These are phyloP conservation scores for Scopus umbretta DNA, from an alignment of 2,113 vertebrate genomes.

Conservation along the genomic window DNA sequence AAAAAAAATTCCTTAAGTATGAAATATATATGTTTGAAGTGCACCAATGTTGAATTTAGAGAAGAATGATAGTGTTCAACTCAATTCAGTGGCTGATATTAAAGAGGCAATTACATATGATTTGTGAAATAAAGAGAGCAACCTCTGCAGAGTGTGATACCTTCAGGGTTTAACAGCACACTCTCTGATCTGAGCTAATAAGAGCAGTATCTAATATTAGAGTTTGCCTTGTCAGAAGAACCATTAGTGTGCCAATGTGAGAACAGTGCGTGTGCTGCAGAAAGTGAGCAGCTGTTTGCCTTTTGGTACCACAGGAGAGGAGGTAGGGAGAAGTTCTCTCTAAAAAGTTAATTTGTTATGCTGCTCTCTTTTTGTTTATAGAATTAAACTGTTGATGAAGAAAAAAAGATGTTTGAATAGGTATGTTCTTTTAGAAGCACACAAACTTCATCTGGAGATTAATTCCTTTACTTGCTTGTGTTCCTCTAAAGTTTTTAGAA, in stretches of 20 bases:
- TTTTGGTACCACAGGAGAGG: background rate
- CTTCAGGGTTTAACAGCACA: slow-evolving; percentile 7
- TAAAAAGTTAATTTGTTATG: background rate
- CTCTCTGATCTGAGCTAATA: slow-evolving; percentile 35
- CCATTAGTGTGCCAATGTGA: background rate
- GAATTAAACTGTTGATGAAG: background rate
- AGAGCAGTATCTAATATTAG: background rate
- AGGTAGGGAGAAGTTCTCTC: background rate
- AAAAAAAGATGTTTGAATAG: background rate
- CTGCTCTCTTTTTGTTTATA: background rate
- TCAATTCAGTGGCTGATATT: background rate
- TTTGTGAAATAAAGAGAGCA: slow-evolving; percentile 40
- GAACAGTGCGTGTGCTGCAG: background rate
- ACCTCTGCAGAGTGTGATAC: background rate
- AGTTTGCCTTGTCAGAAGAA: background rate
- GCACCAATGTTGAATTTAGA: background rate
- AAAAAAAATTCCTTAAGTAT: background rate
- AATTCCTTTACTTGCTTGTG: background rate
- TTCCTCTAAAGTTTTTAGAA: background rate
- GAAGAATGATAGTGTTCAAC: background rate
- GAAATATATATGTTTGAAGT: background rate
- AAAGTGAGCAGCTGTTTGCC: background rate
- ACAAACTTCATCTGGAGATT: background rate
- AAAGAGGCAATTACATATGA: slow-evolving; percentile 39
- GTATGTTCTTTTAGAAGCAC: background rate